A percentile compares a stretch with the other conserved stretches of the same genome.
phyloP scores from a whole-genome alignment of 2,113 vertebrate genomes.

The Esox niger region DNA sequence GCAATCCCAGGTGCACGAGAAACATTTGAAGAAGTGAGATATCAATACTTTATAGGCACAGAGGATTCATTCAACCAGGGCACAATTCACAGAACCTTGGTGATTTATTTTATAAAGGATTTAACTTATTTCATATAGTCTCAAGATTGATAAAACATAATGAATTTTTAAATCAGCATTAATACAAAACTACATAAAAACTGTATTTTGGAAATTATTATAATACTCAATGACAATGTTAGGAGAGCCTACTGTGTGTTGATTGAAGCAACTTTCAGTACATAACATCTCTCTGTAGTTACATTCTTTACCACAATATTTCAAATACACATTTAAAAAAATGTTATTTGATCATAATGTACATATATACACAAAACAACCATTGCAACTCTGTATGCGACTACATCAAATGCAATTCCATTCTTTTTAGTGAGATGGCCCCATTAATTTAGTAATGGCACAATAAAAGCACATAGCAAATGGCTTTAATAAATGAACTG shows the following conservation, averaged over 20 bases:
- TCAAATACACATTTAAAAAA: too few species aligned
- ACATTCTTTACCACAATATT: neutral
- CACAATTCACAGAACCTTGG: constrained; percentile 55
- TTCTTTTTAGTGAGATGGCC: too few species aligned
- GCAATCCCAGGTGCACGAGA: constrained; percentile 66
- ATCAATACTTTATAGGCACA: constrained; percentile 63
- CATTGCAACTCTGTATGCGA: too few species aligned
- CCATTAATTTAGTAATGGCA: neutral
- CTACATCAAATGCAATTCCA: too few species aligned
- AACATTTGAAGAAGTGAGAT: constrained; percentile 64
- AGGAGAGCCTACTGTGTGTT: constrained; percentile 29
- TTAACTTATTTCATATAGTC: constrained; percentile 65
- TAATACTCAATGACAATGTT: constrained; percentile 59
- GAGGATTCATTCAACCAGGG: constrained; percentile 66
- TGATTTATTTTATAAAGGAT: constrained; percentile 57
- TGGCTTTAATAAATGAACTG: constrained; percentile 19
- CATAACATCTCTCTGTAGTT: neutral
- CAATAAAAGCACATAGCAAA: neutral
- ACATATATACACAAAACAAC: too few species aligned
- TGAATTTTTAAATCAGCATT: constrained; percentile 68
- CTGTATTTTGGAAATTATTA: constrained; percentile 52
- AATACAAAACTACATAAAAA: constrained; percentile 61
- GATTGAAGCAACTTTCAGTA: neutral
- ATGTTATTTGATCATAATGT: too few species aligned
- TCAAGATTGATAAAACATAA: constrained; percentile 69